Conservation (phyloP, 2,888 invertebrate genomes). For the Parascotia fuliginaria region DNA sequence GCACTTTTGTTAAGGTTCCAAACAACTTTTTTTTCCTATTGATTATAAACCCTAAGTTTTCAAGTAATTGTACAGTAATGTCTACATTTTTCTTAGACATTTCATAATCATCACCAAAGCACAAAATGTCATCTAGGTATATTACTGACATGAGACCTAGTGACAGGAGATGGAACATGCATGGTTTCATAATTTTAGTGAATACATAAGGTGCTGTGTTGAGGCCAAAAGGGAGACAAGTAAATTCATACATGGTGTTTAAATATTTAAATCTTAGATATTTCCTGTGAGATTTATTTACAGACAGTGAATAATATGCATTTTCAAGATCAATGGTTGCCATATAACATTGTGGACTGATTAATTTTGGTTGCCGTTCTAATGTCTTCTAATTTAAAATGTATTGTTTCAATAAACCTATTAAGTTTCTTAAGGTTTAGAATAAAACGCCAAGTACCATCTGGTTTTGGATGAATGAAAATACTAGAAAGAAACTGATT, state of each 20-base stretch:
- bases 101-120: background rate
- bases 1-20: background rate
- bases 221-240: too few relatives aligned
- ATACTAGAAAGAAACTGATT: background rate
- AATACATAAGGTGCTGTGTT: too few relatives aligned
- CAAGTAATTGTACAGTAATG: background rate
- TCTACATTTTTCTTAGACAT: background rate
- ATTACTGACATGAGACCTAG: background rate
- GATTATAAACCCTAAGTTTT: background rate
- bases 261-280: background rate
- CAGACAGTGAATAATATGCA: background rate
- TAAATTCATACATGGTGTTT: too few relatives aligned
- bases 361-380: background rate
- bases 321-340: background rate
- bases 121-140: conserved; percentile 3
- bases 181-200: background rate
- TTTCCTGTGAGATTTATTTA: background rate
- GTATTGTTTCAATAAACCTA: background rate
- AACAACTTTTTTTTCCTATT: conserved; percentile 1
- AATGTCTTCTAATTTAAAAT: background rate
- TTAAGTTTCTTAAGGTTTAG: background rate
- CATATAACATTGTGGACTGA: background rate
- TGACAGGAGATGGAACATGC: background rate
- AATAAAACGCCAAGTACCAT: background rate
- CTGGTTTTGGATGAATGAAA: background rate